Conservation (phyloP, 2,113 vertebrate genomes). For the Tonatia bakeri region DNA sequence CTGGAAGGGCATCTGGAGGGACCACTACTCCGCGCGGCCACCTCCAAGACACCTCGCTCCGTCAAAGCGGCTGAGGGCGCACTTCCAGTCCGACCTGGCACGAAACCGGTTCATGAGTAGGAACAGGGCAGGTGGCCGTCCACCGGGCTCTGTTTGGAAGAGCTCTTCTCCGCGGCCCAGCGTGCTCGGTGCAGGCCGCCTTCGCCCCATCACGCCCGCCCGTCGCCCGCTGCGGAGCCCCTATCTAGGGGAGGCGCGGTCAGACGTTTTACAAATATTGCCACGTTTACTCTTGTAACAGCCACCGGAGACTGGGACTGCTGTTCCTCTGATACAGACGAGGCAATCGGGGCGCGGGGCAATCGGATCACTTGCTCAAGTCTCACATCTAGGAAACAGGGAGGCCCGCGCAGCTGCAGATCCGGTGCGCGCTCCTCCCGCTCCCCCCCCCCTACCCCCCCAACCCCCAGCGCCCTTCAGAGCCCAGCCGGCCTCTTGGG, state of each 20-base stretch:
- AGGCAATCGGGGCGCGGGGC: not conserved
- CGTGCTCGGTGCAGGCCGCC: rapidly evolving
- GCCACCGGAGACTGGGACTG: not conserved
- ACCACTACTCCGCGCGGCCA: rapidly evolving
- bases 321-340: not conserved
- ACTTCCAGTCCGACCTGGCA: not conserved
- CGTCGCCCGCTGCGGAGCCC: not conserved
- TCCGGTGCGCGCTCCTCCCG: not conserved
- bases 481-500: not conserved
- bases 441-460: no score
- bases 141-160: not conserved
- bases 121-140: not conserved
- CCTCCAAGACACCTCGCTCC: no score
- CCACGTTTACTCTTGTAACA: not conserved
- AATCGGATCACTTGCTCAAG: not conserved
- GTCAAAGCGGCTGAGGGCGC: rapidly evolving
- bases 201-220: no score
- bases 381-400: not conserved
- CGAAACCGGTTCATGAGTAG: not conserved
- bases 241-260: not conserved
- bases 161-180: not conserved
- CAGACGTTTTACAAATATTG: no score
- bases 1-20: not conserved
- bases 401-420: not conserved
- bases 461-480: not conserved